Conservation (phyloP, 2,888 invertebrate species). For the Orthonychiurus folsomi region DNA sequence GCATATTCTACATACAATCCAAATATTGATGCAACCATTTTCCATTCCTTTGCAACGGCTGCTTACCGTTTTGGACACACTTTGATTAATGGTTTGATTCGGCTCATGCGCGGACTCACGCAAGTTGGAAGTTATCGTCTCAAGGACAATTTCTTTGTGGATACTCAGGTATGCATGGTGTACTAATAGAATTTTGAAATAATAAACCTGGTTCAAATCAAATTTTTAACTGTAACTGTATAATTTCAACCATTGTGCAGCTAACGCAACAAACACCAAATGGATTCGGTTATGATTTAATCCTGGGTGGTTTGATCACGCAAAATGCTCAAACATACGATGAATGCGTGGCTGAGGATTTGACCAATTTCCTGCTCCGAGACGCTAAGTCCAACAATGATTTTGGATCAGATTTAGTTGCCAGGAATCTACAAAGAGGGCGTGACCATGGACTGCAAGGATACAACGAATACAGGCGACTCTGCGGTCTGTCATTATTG, state of each 20-base stretch:
- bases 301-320: slow-evolving; percentile 40
- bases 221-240: not conserved
- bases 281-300: slow-evolving; percentile 37
- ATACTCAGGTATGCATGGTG: slow-evolving; percentile 15
- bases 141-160: slow-evolving; percentile 38
- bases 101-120: slow-evolving; percentile 22
- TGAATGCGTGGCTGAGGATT: slow-evolving; percentile 31
- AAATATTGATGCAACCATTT: slow-evolving; percentile 28
- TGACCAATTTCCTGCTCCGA: slow-evolving; percentile 30
- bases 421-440: slow-evolving; percentile 29
- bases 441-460: slow-evolving; percentile 18
- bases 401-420: slow-evolving; percentile 32
- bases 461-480: slow-evolving; percentile 14
- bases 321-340: slow-evolving; percentile 38
- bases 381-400: slow-evolving; percentile 16
- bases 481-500: slow-evolving; percentile 10
- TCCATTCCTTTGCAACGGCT: slow-evolving; percentile 34
- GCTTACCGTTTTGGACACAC: slow-evolving; percentile 39
- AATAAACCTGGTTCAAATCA: too few species aligned
- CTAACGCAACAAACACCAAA: slow-evolving; percentile 26
- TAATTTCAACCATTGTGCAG: slow-evolving; percentile 10
- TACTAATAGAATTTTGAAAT: too few species aligned
- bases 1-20: slow-evolving; percentile 24
- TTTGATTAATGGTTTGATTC: slow-evolving; percentile 35
- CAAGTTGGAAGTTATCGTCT: slow-evolving; percentile 31